phyloP scores from a whole-genome alignment of 2,797 vertebrate genomes.

The Coreius guichenoti region DNA sequence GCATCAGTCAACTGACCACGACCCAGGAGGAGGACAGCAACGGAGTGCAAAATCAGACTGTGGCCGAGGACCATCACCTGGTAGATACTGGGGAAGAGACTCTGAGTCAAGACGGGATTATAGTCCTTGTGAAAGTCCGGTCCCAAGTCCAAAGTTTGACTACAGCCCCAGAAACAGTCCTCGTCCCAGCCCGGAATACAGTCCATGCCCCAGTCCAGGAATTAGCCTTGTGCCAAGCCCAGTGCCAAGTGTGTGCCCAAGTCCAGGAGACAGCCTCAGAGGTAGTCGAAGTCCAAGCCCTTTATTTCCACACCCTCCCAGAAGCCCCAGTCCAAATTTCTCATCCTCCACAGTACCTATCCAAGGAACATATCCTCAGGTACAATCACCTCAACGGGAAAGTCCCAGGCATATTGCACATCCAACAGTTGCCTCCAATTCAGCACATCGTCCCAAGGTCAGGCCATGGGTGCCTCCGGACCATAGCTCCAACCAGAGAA shows the following conservation, averaged over 20 bases:
- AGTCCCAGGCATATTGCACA: constrained; percentile 58
- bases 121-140: constrained; percentile 75
- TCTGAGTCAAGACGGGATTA: constrained; percentile 79
- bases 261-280: constrained; percentile 67
- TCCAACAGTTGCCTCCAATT: constrained; percentile 54
- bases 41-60: constrained; percentile 63
- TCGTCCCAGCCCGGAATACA: constrained; percentile 74
- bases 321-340: constrained; percentile 74
- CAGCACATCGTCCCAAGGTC: constrained; percentile 66
- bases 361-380: constrained; percentile 49
- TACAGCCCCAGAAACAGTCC: constrained; percentile 74
- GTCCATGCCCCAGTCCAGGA: constrained; percentile 76
- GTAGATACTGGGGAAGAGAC: constrained; percentile 74
- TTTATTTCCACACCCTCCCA: constrained; percentile 60
- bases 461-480: constrained; percentile 67
- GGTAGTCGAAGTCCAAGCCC: constrained; percentile 64
- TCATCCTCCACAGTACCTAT: constrained; percentile 60
- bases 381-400: constrained; percentile 50
- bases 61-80: constrained; percentile 76
- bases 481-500: constrained; percentile 58
- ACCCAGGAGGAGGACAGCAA: constrained; percentile 67
- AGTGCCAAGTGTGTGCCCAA: constrained; percentile 70
- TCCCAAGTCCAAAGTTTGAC: constrained; percentile 79
- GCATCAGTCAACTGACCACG: constrained; percentile 78
- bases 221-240: constrained; percentile 75